Evolutionary conservation across 2,113 vertebrate genomes (phyloP).

Genomic region (Dromiciops gliroides): DNA sequence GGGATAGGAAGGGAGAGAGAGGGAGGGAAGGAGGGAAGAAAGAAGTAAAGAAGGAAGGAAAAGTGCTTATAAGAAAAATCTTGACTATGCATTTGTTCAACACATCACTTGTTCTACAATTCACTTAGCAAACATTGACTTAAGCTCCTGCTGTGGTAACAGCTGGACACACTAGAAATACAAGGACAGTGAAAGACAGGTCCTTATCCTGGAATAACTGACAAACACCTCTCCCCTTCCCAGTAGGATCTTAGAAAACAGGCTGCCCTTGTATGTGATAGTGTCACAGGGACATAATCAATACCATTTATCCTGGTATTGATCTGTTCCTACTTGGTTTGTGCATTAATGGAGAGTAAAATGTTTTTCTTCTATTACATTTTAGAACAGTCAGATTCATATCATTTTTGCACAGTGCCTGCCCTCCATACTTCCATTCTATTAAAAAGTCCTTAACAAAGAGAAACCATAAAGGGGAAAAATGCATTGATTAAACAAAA

Average conservation of each 20-base stretch:
- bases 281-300: neutral
- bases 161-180: neutral
- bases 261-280: neutral
- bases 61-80: neutral
- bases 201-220: neutral
- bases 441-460: neutral
- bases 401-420: neutral
- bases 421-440: neutral
- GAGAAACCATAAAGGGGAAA: neutral
- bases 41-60: neutral
- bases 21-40: no score
- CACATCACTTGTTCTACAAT: neutral
- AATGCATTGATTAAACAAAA: neutral
- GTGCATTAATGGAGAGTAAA: neutral
- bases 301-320: neutral
- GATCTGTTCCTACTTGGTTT: neutral
- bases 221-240: neutral
- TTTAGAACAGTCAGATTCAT: neutral
- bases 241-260: neutral
- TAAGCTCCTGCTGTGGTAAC: neutral
- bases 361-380: neutral
- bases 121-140: neutral
- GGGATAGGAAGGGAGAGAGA: no score
- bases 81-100: neutral
- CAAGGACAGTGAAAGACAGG: neutral